Base-by-base conservation (phyloP, 2,888 invertebrate genomes). In the Frankliniella intonsa region DNA sequence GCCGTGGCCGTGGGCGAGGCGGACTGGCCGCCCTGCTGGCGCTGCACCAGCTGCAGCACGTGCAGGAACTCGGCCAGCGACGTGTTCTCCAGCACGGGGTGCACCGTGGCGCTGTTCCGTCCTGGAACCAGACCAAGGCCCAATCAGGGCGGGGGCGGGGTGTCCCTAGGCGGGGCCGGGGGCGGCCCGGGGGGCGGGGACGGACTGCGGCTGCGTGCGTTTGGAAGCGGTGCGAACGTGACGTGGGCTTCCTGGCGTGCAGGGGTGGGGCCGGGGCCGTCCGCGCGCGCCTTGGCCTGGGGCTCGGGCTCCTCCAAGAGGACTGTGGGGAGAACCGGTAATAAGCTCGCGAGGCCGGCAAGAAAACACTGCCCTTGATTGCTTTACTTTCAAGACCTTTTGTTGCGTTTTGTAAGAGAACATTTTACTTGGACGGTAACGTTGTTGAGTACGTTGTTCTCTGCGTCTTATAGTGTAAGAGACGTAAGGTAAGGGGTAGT, bases 51-150 rank as follows among this genome's bases (percentile, higher is more conserved):
- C 69, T 76, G 69, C 69, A 76, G 69, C 25, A 76, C 69, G 22
- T 25, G 69, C 69, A 76, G 69, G 69, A 76, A 76, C 69, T 76
- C 69, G 69, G 69, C 69, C 69, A 76, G 69, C 69, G 69, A 76
- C 69, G 69, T 76, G 69, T 25, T 76, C 69, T 76, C 69, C 69
- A 69, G 69, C 69, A 69, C 69, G 69, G 69, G 69, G 69, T 69
- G n/a, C 69, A 69, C 69, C 69, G 69, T 69, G 69, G 69, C 69
- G 22, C 69, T 69, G 69, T 69, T 69, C 69, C 69, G 69, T 69
- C 69, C 69, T 69, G 69, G 69, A 69, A 69, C 69, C n/a, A 69
- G 69, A 22, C 69, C 69, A 22, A 9, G 69, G 62, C 62, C n/a
- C 62, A 62, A 38, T 55, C 22, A 69, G 22, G 69, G 69, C 69